Evolutionary conservation across 2,113 vertebrate species (phyloP).

Genomic region (Rhagologus leucostigma): DNA sequence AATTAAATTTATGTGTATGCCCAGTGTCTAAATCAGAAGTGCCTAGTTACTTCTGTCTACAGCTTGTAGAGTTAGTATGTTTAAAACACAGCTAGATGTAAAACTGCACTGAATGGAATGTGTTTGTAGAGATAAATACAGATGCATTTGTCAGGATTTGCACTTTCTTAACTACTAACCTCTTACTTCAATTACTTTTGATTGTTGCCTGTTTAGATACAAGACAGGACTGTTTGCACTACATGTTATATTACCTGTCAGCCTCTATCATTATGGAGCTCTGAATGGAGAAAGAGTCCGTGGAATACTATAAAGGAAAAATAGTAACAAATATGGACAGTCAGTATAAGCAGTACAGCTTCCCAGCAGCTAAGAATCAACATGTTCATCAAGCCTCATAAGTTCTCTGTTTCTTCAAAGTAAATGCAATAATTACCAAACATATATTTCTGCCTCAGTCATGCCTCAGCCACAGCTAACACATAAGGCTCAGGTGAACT

Average conservation of each 20-base stretch:
- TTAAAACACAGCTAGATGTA: neutral
- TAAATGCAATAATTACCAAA: neutral
- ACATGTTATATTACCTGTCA: neutral
- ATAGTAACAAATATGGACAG: neutral
- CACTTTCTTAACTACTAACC: neutral
- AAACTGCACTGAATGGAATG: neutral
- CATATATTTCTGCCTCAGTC: neutral
- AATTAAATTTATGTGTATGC: neutral
- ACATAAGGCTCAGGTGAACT: neutral
- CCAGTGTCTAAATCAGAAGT: neutral
- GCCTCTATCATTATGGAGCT: neutral
- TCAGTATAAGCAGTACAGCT: neutral
- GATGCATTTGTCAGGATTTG: neutral
- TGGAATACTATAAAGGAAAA: neutral
- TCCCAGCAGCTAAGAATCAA: neutral
- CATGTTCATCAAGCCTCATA: neutral
- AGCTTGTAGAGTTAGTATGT: neutral
- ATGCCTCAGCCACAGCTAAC: neutral
- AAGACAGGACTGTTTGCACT: neutral
- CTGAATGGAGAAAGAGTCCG: neutral
- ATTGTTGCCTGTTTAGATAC: neutral
- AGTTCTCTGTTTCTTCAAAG: neutral
- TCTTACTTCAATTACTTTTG: neutral
- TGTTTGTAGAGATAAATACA: neutral
- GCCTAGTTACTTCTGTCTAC: neutral